These are phyloP conservation scores for Peromyscus maniculatus DNA, from an alignment of 2,113 vertebrate genomes.

Conservation along the genomic window DNA sequence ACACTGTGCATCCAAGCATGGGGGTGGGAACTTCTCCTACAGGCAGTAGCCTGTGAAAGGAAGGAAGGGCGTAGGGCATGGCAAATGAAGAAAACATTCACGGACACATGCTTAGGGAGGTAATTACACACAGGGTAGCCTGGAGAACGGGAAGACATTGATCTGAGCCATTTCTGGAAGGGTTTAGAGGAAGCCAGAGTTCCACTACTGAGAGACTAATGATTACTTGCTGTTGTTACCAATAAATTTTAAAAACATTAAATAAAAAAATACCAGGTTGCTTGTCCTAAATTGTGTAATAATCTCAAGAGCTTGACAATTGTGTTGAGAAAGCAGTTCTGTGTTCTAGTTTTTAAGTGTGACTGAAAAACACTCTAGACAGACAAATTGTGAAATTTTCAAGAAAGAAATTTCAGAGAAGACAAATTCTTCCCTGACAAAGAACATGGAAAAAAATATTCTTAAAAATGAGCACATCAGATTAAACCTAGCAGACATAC, in stretches of 20 bases:
- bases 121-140: neutral
- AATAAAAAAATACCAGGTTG: conserved; percentile 28
- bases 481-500: neutral
- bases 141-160: neutral
- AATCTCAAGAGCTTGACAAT: neutral
- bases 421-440: conserved; percentile 50
- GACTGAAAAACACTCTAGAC: conserved; percentile 53
- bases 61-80: neutral
- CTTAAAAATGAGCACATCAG: neutral
- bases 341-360: conserved; percentile 54
- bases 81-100: neutral
- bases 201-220: neutral
- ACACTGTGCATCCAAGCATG: neutral
- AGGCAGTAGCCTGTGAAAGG: neutral
- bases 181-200: conserved; percentile 34
- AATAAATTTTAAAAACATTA: neutral
- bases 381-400: conserved; percentile 24
- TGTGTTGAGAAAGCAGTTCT: conserved; percentile 60
- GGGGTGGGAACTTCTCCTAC: neutral
- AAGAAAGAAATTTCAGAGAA: too few species aligned
- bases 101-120: neutral
- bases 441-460: neutral
- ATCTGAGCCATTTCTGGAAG: neutral
- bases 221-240: conserved; percentile 41
- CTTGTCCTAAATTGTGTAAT: conserved; percentile 9